Base-by-base conservation (phyloP, 2,113 vertebrate species). In the Galbula dea region DNA sequence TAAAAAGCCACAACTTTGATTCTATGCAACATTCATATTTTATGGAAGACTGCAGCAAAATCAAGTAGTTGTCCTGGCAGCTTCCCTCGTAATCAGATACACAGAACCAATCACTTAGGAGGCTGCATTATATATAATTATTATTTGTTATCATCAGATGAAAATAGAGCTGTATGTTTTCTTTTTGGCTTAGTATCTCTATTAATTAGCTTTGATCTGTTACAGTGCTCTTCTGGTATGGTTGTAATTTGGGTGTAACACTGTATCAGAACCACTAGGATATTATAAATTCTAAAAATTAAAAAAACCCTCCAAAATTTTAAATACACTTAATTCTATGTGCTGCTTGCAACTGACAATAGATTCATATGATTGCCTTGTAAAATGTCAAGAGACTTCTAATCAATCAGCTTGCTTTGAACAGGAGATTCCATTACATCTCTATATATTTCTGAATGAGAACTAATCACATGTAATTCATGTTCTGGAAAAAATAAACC, bases 401-500 rank as follows among this genome's bases (percentile, higher is more conserved):
- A 32, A 41, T 43, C 19, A 72, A 12, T 16, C 36, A 65, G 8
- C 4, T 74, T 41, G 8, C 41, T 75, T 78, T 86, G 29, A 78
- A 52, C 24, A 54, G 43, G 7, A 7, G 5, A 37, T 68, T 77
- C 10, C 21, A 21, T 62, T 52, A 10, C 18, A 10, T 63, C 41
- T 43, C 71, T 37, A 48, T 29, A 5, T 26, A 36, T 58, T 89
- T 83, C 34, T 83, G 58, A 58, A 29, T 0, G 2, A 63, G 26
- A 76, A 6, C 17, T 58, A 48, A 24, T 8, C 24, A 30, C 3
- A 3, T 4, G 1, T 11, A n/a, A 55, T 5, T 30, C 22, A 1
- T 21, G 4, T 61, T 74, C 61, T 51, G 19, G 10, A 59, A 54
- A 43, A 65, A 87, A 62, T 12, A 37, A 52, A 34, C 5, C n/a